Base-by-base conservation (phyloP, 2,797 vertebrate species). In the Bovichtus diacanthus region DNA sequence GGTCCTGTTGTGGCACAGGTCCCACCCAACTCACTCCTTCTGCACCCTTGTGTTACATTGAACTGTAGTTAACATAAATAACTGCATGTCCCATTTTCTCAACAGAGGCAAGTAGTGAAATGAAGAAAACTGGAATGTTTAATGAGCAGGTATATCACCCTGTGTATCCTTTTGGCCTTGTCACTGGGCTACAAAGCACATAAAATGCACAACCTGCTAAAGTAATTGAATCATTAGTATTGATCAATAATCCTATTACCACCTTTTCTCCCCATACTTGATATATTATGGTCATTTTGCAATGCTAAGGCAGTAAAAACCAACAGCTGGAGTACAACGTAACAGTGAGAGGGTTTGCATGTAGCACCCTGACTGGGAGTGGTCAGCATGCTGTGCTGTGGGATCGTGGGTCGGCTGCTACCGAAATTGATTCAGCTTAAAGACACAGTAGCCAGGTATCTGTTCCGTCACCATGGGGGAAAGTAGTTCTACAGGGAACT, bases 231-330 rank as follows among this genome's bases (percentile, higher is more conserved):
- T 55, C 36, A 74, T 75, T 72, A 72, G 51, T 46, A 53, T 50
- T 64, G 62, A 78, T 78, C 75, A 60, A 68, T 84, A 80, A 70
- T 70, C 50, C n/a, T 47, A 77, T 73, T 74, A 74, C 23, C 11
- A 34, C 21, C 6, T 36, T 51, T 13, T 21, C 31, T 39, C 13
- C 15, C 0, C 5, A 16, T 19, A 4, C 60, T 25, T 72, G 62
- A 64, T 61, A 43, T 49, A 83, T 29, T 21, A 34, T 6, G 41
- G 25, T 47, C 71, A 47, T 53, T 58, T 41, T 51, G 18, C 18
- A n/a, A 21, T 31, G 19, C 31, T n/a, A 34, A 64, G 15, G 43
- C 49, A 36, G 39, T 73, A 62, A 49, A 67, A 72, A 56, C 15
- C 43, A 54, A 19, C 38, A 41, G 27, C 16, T 29, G 0, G 39